Conservation (phyloP, 2,888 invertebrate genomes). For the Habroteleia sp. region DNA sequence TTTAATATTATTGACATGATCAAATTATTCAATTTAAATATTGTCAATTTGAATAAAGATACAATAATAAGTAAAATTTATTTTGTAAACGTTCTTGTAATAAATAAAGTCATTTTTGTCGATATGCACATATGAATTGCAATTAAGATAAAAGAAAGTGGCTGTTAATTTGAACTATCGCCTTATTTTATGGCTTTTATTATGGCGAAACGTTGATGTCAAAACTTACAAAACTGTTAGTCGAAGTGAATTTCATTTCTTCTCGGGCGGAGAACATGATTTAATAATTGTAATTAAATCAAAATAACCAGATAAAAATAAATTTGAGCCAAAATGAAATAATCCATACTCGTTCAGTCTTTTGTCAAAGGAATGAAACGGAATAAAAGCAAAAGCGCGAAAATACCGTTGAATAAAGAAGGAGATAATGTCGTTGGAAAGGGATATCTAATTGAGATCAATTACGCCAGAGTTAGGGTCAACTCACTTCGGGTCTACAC, state of each 20-base stretch:
- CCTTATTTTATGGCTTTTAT: too few relatives aligned
- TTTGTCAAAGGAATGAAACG: constrained; percentile 51
- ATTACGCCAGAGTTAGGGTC: constrained; percentile 80
- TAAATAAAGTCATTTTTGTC: too few relatives aligned
- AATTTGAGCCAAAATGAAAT: constrained; percentile 43
- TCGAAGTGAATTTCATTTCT: background rate
- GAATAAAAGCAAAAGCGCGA: constrained; percentile 61
- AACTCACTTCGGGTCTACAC: constrained; percentile 72
- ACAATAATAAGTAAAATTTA: too few relatives aligned
- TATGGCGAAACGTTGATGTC: too few relatives aligned
- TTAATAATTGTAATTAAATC: constrained; percentile 45
- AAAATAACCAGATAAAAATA: constrained; percentile 50
- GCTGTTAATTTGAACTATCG: too few relatives aligned
- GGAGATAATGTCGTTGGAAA: constrained; percentile 47
- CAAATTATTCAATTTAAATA: too few relatives aligned
- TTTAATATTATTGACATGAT: too few relatives aligned
- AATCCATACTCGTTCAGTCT: constrained; percentile 48
- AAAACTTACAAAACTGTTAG: too few relatives aligned
- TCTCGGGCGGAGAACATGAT: constrained; percentile 1
- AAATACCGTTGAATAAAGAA: constrained; percentile 38
- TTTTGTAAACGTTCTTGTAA: too few relatives aligned
- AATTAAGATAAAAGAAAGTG: too few relatives aligned
- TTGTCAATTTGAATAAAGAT: too few relatives aligned
- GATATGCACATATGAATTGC: too few relatives aligned
- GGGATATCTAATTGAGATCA: constrained; percentile 77